Base-by-base conservation (phyloP, 2,888 invertebrate species). In the Xylocampa areola region DNA sequence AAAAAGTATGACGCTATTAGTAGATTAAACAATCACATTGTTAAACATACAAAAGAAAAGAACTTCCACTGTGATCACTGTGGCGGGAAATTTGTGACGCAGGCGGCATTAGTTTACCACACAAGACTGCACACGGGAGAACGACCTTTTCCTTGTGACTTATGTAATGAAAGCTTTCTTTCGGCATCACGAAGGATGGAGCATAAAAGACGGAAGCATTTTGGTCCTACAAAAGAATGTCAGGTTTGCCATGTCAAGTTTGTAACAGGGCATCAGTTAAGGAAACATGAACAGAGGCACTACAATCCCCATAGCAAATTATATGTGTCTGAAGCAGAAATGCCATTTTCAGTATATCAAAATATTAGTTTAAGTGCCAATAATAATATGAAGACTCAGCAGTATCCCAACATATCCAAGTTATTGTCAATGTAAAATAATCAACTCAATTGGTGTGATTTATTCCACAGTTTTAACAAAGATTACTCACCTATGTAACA, bases 111-210 rank as follows among this genome's bases (percentile, higher is more conserved):
- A 23, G 73, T 85, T 0, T 89, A 90, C 40, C 92, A 93, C 53
- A 84, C 76, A 1, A 76, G 92, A n/a, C 70, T 90, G 1, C 92
- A 93, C 54, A 92, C 92, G 0, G 92, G 92, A 0, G 92, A 93
- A 49, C 79, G 76, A 29, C 92, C 92, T 0, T 92, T 84, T 41
- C 81, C 85, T 4, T 93, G 92, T 72, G 89, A 91, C 13, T 27
- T 88, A 44, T 93, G 92, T 47, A 70, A 76, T n/a, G 89, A 90
- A 58, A 86, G 82, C 21, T 93, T 93, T 48, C 63, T 91, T 1
- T 90, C 90, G 0, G 85, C 91, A 2, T 91, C 91, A 1, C 79
- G 90, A 59, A 79, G 91, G 49, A 85, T 88, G 82, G 89, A 87
- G 54, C 91, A 92, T 53, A 89, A 85, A 37, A 68, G 80, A 19